Evolutionary conservation across 2,888 invertebrate species (phyloP), one percentile per base, ranked within the genome.

Genomic region (Megastigmus dorsalis): DNA sequence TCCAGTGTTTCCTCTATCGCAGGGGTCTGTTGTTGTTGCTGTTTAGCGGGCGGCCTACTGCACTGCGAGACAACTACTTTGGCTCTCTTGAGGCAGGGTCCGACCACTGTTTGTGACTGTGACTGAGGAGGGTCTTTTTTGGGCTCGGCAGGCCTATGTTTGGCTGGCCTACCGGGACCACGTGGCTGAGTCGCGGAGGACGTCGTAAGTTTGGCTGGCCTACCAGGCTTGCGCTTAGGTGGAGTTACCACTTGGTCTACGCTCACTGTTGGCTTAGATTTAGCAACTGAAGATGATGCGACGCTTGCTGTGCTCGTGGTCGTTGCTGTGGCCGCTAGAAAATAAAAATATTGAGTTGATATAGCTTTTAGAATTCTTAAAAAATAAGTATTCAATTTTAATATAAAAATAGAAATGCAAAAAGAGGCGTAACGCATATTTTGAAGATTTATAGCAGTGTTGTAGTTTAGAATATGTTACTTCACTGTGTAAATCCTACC

Each of bases 181-280:
- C 90, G 89, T 0, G 88, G 88, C 79, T 87, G 91, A 1, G 90
- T 82, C 23, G 85, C 83, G 26, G 85, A 83, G 7, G 84, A 79
- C 83, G 83, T 84, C 9, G 92, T 91, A 66, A 93, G 92, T 84
- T 85, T 86, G 10, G 92, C 91, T 66, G 93, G 92, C 76, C 94
- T 89, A 0, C 94, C 93, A 48, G 92, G 93, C 87, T 93, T 94
- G 77, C 94, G 91, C 72, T 94, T 91, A 0, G 94, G 94, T 0
- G 95, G 95, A 88, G 95, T 95, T 13, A 95, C 87, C 1, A 94
- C 93, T 79, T 94, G 90, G 81, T 95, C 95, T 0, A 94, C 93
- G 72, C 90, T 90, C 0, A 92, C 94, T 18, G 83, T 83, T 4
- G 87, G 83, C 70, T 86, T 85, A 5, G 84, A 71, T 20, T 80